A percentile compares a stretch with the other conserved stretches of the same genome.
Evolutionary conservation across 2,113 vertebrate species (phyloP).

Genomic region (Salminus brasiliensis): DNA sequence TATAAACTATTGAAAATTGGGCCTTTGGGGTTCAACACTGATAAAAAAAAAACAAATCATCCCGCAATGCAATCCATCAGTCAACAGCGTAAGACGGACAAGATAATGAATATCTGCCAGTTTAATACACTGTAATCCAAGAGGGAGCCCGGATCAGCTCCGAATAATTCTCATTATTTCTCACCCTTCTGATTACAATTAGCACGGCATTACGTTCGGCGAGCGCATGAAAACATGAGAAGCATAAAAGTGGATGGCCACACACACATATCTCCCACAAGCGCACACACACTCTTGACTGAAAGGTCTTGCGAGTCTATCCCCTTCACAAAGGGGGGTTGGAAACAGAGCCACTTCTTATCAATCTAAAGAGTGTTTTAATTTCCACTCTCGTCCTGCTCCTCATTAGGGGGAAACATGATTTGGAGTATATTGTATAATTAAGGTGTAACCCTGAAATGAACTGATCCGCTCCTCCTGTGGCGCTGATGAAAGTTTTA

Average conservation of each 20-base stretch:
- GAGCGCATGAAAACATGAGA: conserved; percentile 11
- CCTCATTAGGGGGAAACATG: conserved; percentile 64
- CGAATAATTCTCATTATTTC: conserved; percentile 30
- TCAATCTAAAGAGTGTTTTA: conserved; percentile 45
- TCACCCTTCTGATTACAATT: conserved; percentile 24
- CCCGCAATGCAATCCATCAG: conserved; percentile 8
- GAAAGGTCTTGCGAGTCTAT: conserved; percentile 25
- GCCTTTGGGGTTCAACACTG: conserved; percentile 28
- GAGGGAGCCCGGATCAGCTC: conserved; percentile 20
- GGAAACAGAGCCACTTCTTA: conserved; percentile 22
- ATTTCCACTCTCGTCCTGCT: conserved; percentile 56
- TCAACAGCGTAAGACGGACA: conserved; percentile 26
- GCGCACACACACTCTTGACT: conserved; percentile 4
- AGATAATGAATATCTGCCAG: conserved; percentile 22
- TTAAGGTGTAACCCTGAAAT: conserved; percentile 63
- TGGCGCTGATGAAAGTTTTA: conserved; percentile 74
- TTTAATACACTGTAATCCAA: conserved; percentile 26
- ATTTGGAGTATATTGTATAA: conserved; percentile 67
- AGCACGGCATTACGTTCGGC: conserved; percentile 2
- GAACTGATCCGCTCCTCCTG: conserved; percentile 65
- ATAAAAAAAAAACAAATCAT: too few species aligned
- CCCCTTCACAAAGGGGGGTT: conserved; percentile 12
- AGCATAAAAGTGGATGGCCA: background rate
- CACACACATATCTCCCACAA: background rate
- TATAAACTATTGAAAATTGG: too few species aligned